phyloP scores from a whole-genome alignment of 2,113 vertebrate species.

The Charadrius vociferus region DNA sequence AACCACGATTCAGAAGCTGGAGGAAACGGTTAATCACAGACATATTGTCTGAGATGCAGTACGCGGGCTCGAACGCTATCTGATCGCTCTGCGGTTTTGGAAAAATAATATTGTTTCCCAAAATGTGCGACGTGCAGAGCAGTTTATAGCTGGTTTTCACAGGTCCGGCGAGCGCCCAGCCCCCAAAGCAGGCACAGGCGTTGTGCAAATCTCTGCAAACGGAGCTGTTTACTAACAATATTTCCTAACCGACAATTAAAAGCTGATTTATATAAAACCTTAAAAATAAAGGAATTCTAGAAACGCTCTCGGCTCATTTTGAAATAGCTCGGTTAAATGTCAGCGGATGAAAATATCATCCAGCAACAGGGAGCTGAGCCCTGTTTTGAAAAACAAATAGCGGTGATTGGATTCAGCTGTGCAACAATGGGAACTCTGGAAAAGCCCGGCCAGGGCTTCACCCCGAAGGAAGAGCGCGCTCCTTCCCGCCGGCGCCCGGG shows the following conservation, averaged over 20 bases:
- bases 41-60: neutral
- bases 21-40: slow-evolving; percentile 7
- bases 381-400: slow-evolving; percentile 36
- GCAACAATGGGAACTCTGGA: slow-evolving; percentile 13
- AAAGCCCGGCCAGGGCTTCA: neutral
- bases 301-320: slow-evolving; percentile 50
- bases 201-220: slow-evolving; percentile 26
- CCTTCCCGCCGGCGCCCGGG: fast-evolving
- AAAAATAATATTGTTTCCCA: neutral
- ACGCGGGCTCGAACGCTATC: neutral
- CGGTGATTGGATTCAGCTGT: slow-evolving; percentile 57
- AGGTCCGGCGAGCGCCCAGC: neutral
- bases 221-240: slow-evolving; percentile 28
- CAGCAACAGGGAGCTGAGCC: slow-evolving; percentile 36
- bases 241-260: slow-evolving; percentile 48
- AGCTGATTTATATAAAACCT: slow-evolving; percentile 39
- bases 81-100: slow-evolving; percentile 36
- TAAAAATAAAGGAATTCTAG: slow-evolving; percentile 65
- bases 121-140: neutral
- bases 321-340: slow-evolving; percentile 52
- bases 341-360: slow-evolving; percentile 42
- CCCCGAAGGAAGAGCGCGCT: neutral
- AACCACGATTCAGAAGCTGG: neutral
- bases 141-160: neutral
- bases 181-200: neutral